Base-by-base conservation (phyloP, 2,797 vertebrate genomes). In the Amphiprion clarkii region DNA sequence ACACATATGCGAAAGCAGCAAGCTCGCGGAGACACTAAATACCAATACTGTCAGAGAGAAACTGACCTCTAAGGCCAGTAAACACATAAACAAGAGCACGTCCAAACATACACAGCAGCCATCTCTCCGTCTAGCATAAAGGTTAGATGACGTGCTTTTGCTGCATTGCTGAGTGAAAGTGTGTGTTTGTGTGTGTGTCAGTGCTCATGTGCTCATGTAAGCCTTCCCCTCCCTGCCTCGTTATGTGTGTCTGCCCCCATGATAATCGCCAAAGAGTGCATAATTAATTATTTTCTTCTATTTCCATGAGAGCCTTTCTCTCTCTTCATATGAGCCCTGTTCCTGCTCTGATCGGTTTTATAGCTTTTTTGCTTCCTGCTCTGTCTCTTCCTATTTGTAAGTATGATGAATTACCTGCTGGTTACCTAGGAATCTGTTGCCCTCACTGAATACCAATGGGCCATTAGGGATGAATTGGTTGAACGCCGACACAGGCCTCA, bases 341-440 rank as follows among this genome's bases (percentile, higher is more conserved):
- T 71, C 42, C 31, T 42, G 60, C 69, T 83, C 73, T 76, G 89
- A 85, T 90, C 77, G 3, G 42, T 81, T 82, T 85, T 87, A 90
- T 87, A 79, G 85, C 74, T 46, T 46, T 46, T 80, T 83, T 74
- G 81, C 85, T 84, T 82, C 81, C 82, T 84, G n/a, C 54, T 81
- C 83, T 76, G 80, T 91, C 85, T 74, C 84, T 82, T 87, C 81
- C 74, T 79, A 69, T 92, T 91, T 90, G 85, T 84, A 86, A 83
- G 78, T 81, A 82, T 89, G 84, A 88, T 93, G 76, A 93, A 90
- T 93, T 83, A 90, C 84, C 77, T 83, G 67, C 76, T 89, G 84
- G 78, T 87, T 90, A 88, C 87, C 71, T 74, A 72, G 71, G 72
- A 93, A 88, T 90, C 81, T 81, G 71, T 85, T 85, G 84, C 74